These are phyloP conservation scores for Amiota mariae DNA, from an alignment of 2,888 invertebrate genomes.

Conservation along the genomic window DNA sequence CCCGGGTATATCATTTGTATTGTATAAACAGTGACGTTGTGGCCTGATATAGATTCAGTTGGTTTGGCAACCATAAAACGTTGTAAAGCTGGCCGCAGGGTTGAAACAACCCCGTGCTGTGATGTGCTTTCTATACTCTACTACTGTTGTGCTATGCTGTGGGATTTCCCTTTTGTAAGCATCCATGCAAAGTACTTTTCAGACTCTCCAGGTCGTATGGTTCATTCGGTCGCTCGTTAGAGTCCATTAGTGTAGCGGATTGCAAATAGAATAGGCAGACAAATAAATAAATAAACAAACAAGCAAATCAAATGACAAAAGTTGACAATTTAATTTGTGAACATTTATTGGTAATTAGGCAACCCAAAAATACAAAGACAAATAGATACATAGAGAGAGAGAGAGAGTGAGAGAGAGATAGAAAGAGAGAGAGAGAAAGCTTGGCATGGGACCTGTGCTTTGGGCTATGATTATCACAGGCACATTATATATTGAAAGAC, in stretches of 20 bases:
- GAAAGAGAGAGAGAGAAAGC: background rate
- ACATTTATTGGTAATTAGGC: constrained; percentile 55
- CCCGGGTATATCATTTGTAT: constrained; percentile 40
- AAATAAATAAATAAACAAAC: constrained; percentile 51
- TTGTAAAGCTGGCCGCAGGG: constrained; percentile 26
- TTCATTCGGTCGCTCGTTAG: constrained; percentile 43
- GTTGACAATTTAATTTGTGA: constrained; percentile 67
- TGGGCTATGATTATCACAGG: constrained; percentile 28
- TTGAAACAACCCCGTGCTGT: constrained; percentile 17
- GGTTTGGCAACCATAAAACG: constrained; percentile 19
- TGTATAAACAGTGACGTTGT: constrained; percentile 53
- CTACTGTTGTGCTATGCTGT: background rate
- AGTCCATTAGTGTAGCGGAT: constrained; percentile 62
- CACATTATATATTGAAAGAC: constrained; percentile 20
- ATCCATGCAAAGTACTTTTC: constrained; percentile 14
- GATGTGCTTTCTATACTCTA: background rate
- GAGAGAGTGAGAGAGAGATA: background rate
- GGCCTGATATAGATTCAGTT: constrained; percentile 35
- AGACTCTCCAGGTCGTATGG: background rate
- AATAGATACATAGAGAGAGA: too few species aligned
- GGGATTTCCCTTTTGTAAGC: background rate
- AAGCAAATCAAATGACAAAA: constrained; percentile 47
- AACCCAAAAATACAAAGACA: constrained; percentile 10
- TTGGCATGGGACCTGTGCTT: background rate
- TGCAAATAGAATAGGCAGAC: constrained; percentile 27